phyloP scores from a whole-genome alignment of 2,797 vertebrate species.

The Tapera naevia region DNA sequence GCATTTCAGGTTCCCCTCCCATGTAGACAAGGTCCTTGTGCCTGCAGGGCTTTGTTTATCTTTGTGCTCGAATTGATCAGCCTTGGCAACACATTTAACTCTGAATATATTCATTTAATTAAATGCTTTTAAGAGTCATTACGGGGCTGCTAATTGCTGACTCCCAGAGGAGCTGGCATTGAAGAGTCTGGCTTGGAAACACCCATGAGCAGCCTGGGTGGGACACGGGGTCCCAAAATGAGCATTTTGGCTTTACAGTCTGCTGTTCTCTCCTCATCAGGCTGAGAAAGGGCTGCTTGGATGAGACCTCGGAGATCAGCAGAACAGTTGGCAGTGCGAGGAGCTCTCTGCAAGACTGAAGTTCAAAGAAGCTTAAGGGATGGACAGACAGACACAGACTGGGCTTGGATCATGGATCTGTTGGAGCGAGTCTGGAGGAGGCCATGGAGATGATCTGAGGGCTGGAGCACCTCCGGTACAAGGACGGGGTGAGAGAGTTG shows the following conservation, averaged over 20 bases:
- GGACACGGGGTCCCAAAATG: not conserved
- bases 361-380: slow-evolving; percentile 35
- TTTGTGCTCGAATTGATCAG: not conserved
- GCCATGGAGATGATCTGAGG: too few species aligned
- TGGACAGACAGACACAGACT: not conserved
- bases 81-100: not conserved
- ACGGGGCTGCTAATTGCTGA: not conserved
- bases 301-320: not conserved
- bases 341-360: not conserved
- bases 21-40: not conserved
- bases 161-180: not conserved
- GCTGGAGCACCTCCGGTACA: too few species aligned
- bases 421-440: too few species aligned
- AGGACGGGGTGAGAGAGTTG: too few species aligned
- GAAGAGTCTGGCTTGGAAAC: not conserved
- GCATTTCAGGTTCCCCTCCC: not conserved
- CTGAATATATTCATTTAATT: slow-evolving; percentile 20
- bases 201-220: not conserved
- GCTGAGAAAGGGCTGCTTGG: not conserved
- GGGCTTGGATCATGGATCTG: not conserved
- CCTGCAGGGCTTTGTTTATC: not conserved
- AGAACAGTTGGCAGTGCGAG: not conserved
- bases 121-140: slow-evolving; percentile 28
- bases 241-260: not conserved
- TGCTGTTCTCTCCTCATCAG: not conserved